Percentiles rank a stretch among this genome's conserved stretches.
phyloP scores from a whole-genome alignment of 2,888 invertebrate species.

The Rotaria sp. region DNA sequence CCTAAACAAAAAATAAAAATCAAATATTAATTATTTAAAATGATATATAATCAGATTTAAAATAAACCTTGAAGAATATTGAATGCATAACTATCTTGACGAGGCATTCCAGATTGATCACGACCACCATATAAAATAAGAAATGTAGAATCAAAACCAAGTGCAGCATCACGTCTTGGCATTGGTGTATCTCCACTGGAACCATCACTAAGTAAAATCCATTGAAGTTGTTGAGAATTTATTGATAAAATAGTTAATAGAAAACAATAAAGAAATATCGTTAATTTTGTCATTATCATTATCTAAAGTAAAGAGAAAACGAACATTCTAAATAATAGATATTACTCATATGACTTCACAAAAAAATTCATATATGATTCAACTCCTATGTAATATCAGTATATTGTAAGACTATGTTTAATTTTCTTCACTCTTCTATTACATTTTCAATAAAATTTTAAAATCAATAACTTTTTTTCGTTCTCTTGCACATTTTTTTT shows the following conservation, averaged over 20 bases:
- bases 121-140: conserved; percentile 23
- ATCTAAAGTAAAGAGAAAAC: not conserved
- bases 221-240: not conserved
- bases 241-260: not conserved
- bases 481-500: not conserved
- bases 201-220: not conserved
- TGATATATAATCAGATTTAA: no score
- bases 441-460: not conserved
- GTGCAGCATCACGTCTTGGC: not conserved
- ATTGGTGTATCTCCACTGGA: not conserved
- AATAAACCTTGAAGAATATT: not conserved
- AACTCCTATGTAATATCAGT: not conserved
- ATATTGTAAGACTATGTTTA: not conserved
- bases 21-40: no score
- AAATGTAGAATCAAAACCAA: conserved; percentile 9
- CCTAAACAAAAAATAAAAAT: not conserved
- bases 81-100: not conserved
- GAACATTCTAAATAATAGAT: not conserved
- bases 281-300: not conserved
- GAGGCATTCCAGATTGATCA: not conserved
- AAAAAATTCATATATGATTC: not conserved
- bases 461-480: not conserved
- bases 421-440: not conserved
- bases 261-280: not conserved
- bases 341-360: not conserved